These are phyloP conservation scores for Mesoclemmys tuberculata DNA, from an alignment of 2,113 vertebrate species.

Conservation along the genomic window DNA sequence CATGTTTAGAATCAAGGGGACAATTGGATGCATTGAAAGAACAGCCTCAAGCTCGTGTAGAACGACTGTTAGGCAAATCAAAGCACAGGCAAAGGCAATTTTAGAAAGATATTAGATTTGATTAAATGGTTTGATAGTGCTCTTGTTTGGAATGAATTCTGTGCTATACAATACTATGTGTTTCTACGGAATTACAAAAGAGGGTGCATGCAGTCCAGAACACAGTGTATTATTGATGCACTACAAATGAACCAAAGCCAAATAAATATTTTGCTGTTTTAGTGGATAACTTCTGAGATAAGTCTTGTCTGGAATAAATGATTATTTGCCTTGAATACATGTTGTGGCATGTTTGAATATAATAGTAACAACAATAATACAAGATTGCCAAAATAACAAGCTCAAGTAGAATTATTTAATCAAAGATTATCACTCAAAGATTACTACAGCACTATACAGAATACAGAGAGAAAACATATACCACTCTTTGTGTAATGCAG, in stretches of 20 bases:
- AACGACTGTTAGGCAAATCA: background rate
- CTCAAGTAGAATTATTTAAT: background rate
- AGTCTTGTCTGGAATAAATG: background rate
- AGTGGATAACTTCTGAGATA: background rate
- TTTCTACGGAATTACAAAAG: background rate
- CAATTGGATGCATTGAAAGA: background rate
- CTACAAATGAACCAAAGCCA: conserved; percentile 7
- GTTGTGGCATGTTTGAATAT: background rate
- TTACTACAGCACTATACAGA: background rate
- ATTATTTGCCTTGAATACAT: background rate
- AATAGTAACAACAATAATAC: background rate
- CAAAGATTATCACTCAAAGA: background rate
- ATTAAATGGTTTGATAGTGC: background rate
- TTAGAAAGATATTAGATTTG: fast-evolving
- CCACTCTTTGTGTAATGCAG: background rate
- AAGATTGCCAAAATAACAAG: background rate
- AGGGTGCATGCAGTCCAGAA: background rate
- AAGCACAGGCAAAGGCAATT: background rate
- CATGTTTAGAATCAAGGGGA: background rate
- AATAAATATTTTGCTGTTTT: background rate
- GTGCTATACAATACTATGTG: background rate
- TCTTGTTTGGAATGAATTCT: background rate
- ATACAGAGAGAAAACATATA: background rate
- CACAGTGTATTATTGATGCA: background rate
- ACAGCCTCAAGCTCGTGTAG: background rate